These are phyloP conservation scores for Parasteatoda lunata DNA, from an alignment of 2,888 invertebrate genomes.

Conservation along the genomic window DNA sequence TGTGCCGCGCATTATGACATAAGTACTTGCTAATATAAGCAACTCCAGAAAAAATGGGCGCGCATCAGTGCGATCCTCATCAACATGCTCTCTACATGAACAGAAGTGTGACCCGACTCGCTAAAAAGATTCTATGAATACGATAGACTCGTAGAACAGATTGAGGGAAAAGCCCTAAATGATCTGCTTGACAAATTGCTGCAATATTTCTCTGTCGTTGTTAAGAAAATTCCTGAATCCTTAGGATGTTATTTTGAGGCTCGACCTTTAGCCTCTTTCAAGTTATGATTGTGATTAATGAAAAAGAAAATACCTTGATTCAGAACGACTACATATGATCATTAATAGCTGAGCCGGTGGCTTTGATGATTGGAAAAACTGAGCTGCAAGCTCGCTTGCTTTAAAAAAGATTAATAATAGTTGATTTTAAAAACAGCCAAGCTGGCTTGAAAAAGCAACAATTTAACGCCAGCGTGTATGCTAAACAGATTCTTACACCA, in stretches of 20 bases:
- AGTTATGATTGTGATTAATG: constrained; percentile 38
- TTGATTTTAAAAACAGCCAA: no score
- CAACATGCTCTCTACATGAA: not conserved
- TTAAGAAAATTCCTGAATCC: constrained; percentile 40
- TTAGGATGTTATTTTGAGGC: constrained; percentile 37
- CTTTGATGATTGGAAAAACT: not conserved
- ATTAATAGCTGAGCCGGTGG: not conserved
- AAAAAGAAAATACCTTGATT: constrained; percentile 22
- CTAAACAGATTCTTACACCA: not conserved
- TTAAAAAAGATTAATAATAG: not conserved
- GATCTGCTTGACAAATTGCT: constrained; percentile 42
- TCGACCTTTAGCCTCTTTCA: constrained; percentile 34
- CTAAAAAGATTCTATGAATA: not conserved
- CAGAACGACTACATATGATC: not conserved
- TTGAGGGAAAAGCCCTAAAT: constrained; percentile 3
- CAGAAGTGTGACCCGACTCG: not conserved
- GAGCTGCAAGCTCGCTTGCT: not conserved
- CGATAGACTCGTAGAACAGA: not conserved
- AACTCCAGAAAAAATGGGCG: not conserved
- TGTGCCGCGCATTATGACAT: constrained; percentile 8
- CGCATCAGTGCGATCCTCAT: not conserved
- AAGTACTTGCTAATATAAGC: constrained; percentile 16
- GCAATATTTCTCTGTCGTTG: constrained; percentile 57
- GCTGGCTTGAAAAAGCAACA: not conserved
- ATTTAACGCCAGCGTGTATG: not conserved